A percentile compares a stretch with the other conserved stretches of the same genome.
phyloP scores from a whole-genome alignment of 2,113 vertebrate species.

The Charadrius vociferus region DNA sequence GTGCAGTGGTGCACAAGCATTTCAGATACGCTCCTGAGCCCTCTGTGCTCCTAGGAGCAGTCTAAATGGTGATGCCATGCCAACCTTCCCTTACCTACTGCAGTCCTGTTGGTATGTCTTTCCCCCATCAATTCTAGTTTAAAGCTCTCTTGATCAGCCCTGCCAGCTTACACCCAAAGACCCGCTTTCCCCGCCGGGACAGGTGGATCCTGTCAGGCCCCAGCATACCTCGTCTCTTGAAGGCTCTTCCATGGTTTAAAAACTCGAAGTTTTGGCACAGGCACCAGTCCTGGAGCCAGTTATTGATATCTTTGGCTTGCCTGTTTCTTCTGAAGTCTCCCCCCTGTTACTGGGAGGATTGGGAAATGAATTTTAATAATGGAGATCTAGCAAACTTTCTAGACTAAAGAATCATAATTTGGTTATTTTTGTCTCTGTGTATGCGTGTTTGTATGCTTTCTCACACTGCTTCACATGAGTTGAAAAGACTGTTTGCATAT shows the following conservation, averaged over 20 bases:
- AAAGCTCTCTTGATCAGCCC: neutral
- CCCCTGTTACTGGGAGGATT: neutral
- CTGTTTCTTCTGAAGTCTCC: neutral
- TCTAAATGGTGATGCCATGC: neutral
- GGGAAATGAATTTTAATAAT: neutral
- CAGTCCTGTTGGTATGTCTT: neutral
- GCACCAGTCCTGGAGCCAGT: neutral
- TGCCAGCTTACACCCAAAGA: neutral
- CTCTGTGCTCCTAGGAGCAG: neutral
- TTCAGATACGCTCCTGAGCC: neutral
- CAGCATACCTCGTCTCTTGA: neutral
- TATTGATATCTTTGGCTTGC: neutral
- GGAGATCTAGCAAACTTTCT: neutral
- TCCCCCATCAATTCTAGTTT: neutral
- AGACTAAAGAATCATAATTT: neutral
- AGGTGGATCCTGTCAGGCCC: neutral
- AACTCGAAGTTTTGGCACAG: neutral
- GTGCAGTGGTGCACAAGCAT: neutral
- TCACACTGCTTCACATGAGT: neutral
- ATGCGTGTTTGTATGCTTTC: neutral
- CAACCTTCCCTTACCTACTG: neutral
- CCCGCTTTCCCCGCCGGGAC: neutral
- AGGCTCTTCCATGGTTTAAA: neutral
- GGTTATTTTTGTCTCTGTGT: neutral
- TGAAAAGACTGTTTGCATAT: neutral